A percentile compares a stretch with the other conserved stretches of the same genome.
phyloP scores from a whole-genome alignment of 2,888 invertebrate genomes.

The Petrolisthes cinctipes region DNA sequence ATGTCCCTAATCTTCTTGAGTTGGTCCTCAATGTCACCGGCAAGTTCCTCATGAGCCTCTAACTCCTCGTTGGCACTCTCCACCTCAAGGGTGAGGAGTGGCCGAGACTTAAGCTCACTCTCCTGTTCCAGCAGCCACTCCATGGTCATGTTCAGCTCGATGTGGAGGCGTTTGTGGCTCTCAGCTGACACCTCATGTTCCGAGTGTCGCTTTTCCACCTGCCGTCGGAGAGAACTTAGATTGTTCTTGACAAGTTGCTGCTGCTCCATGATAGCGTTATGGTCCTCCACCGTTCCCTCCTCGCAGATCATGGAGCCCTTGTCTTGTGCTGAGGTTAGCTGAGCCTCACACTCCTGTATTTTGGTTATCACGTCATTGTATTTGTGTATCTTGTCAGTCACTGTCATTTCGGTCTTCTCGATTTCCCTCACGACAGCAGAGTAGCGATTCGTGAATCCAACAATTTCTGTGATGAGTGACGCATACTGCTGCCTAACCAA shows the following conservation, averaged over 20 bases:
- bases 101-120: slow-evolving; percentile 84
- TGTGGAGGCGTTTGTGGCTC: slow-evolving; percentile 85
- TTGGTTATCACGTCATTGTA: slow-evolving; percentile 87
- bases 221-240: slow-evolving; percentile 81
- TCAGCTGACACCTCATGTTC: slow-evolving; percentile 89
- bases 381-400: slow-evolving; percentile 87
- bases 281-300: slow-evolving; percentile 88
- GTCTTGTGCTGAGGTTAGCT: slow-evolving; percentile 87
- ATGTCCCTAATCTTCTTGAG: slow-evolving; percentile 66
- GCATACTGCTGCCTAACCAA: slow-evolving; percentile 89
- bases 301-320: slow-evolving; percentile 93
- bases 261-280: slow-evolving; percentile 88
- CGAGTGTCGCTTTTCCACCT: slow-evolving; percentile 87
- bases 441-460: slow-evolving; percentile 87
- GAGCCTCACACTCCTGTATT: slow-evolving; percentile 91
- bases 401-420: slow-evolving; percentile 83
- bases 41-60: slow-evolving; percentile 63
- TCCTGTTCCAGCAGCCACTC: slow-evolving; percentile 88
- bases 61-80: slow-evolving; percentile 69
- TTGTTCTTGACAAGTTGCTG: slow-evolving; percentile 89
- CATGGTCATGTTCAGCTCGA: slow-evolving; percentile 85
- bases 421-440: slow-evolving; percentile 87
- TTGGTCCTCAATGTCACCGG: slow-evolving; percentile 59
- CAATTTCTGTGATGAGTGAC: slow-evolving; percentile 86
- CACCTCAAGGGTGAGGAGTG: slow-evolving; percentile 82